phyloP scores from a whole-genome alignment of 2,888 invertebrate genomes.

The Carterocephalus palaemon region DNA sequence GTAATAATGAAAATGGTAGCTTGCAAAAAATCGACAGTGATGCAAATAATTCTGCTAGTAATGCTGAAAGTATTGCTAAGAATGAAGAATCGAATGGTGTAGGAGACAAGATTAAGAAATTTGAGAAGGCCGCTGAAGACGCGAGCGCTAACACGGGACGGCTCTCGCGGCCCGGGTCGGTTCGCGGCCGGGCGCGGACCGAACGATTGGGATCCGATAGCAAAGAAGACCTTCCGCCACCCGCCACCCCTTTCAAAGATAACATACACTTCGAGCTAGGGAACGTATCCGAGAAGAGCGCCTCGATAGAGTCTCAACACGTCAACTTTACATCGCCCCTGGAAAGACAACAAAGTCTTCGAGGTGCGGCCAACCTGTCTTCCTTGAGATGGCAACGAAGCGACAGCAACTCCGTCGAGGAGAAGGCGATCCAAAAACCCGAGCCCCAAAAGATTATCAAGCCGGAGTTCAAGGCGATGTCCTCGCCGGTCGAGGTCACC shows the following conservation, averaged over 20 bases:
- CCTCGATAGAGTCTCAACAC: conserved; percentile 25
- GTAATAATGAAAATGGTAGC: conserved; percentile 17
- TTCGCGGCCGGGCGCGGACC: conserved; percentile 47
- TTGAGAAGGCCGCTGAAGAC: conserved; percentile 69
- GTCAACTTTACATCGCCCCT: conserved; percentile 30
- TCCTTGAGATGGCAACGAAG: conserved; percentile 52
- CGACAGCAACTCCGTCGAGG: conserved; percentile 45
- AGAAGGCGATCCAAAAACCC: conserved; percentile 45
- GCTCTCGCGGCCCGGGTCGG: conserved; percentile 60
- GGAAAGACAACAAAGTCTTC: conserved; percentile 48
- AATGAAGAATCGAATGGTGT: conserved; percentile 64
- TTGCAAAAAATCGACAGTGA: conserved; percentile 24
- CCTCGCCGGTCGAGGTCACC: conserved; percentile 61
- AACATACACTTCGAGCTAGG: conserved; percentile 51
- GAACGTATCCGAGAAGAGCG: conserved; percentile 33
- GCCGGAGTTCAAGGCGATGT: conserved; percentile 68
- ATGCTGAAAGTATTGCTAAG: conserved; percentile 28
- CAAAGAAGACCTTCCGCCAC: conserved; percentile 53
- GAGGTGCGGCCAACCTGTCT: conserved; percentile 37
- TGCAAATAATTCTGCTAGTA: conserved; percentile 20
- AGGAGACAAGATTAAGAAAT: conserved; percentile 73
- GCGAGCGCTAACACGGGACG: conserved; percentile 50
- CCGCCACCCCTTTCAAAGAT: conserved; percentile 60
- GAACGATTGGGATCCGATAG: conserved; percentile 49
- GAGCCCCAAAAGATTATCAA: conserved; percentile 70